Evolutionary conservation across 2,888 invertebrate species (phyloP).

Genomic region (Lasioglossum oenotherae): DNA sequence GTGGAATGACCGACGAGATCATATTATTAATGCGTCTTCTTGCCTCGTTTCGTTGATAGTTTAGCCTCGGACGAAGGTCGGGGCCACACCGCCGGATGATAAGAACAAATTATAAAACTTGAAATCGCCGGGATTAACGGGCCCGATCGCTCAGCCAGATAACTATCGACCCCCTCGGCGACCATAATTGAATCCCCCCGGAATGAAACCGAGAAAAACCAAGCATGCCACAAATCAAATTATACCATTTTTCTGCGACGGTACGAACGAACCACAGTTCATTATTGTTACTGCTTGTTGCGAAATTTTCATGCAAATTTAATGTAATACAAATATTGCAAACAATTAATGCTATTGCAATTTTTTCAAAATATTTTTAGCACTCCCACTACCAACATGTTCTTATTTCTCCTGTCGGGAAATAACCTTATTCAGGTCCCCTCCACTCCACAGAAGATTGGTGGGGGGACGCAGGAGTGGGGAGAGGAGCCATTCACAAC

Average conservation of each 20-base stretch:
- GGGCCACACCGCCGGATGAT: conserved; percentile 37
- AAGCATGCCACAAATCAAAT: neutral
- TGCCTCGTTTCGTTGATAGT: conserved; percentile 79
- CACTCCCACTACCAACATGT: too few species aligned
- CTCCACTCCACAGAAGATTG: too few species aligned
- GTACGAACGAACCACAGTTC: too few species aligned
- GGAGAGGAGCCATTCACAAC: too few species aligned
- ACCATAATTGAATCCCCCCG: conserved; percentile 42
- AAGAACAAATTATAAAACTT: conserved; percentile 67
- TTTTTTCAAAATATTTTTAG: too few species aligned
- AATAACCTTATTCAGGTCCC: too few species aligned
- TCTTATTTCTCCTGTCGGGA: too few species aligned
- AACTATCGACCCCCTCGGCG: conserved; percentile 30
- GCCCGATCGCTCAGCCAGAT: conserved; percentile 34
- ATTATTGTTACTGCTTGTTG: too few species aligned
- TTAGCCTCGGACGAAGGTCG: conserved; percentile 49
- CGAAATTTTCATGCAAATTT: too few species aligned
- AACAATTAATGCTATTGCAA: too few species aligned
- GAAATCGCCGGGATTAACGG: conserved; percentile 63
- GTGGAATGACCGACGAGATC: conserved; percentile 78
- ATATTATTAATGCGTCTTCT: conserved; percentile 81
- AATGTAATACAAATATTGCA: too few species aligned
- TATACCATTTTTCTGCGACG: neutral
- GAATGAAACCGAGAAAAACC: neutral
- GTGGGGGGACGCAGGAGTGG: too few species aligned